Evolutionary conservation across 2,113 vertebrate species (phyloP), one percentile per base, ranked within the genome.

Genomic region (Gadus chalcogrammus): DNA sequence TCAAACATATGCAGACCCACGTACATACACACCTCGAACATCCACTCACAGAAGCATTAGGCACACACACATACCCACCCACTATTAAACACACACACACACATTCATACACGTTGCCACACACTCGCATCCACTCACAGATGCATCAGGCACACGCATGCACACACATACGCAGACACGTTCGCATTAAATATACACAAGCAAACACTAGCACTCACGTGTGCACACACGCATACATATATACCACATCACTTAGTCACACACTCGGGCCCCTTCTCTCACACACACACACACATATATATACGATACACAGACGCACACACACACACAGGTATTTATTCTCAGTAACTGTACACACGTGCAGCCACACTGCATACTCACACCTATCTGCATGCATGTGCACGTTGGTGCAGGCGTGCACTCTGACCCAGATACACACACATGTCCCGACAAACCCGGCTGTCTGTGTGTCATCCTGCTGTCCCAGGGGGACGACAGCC

Each of bases 381-480:
- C 42, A 48, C 42, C 42, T 9, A 48, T 48, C 42, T 16, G 55
- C 55, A 58, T 17, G 16, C 4, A 35, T 4, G 31, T 35, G 31
- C 31, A 35, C 31, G 31, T 48, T 12, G 5, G 42, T 48, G 42
- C 42, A 11, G 2, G 11, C 42, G 12, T 48, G 42, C 42, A 48
- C 42, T 48, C 42, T 48, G 1, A 48, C 42, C 42, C 42, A 48
- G 9, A 11, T 48, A 9, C 8, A 48, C 42, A 58, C 15, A 35
- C 55, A 7, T 58, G 55, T n/a, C n/a, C 55, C n/a, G 55, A n/a
- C 55, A 17, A 9, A 58, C 74, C 63, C 62, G 8, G 1, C n/a
- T 61, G 38, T 55, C 62, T 53, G 64, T 12, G 53, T 68, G 22
- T 55, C 64, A 31, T 84, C 81, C 81, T 67, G 42, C 84, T 82